These are phyloP conservation scores for Polydrusus tereticollis DNA, from an alignment of 2,888 invertebrate genomes.

Conservation along the genomic window DNA sequence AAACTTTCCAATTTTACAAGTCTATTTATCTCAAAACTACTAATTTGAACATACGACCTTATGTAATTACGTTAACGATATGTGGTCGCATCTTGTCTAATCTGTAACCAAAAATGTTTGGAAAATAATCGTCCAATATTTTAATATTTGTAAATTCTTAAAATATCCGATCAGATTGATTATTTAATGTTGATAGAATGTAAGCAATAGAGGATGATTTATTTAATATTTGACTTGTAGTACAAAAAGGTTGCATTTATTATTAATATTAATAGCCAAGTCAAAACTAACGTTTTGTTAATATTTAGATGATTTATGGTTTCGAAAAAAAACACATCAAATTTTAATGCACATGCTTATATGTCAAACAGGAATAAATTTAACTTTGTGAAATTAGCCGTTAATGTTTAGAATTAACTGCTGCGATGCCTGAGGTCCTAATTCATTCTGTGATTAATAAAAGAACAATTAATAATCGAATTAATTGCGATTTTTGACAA, in stretches of 20 bases:
- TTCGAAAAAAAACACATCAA: neutral
- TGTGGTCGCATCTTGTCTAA: no score
- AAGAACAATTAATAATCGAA: no score
- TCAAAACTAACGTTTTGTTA: neutral
- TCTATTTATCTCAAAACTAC: no score
- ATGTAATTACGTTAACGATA: no score
- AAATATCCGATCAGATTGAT: neutral
- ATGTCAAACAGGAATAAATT: no score
- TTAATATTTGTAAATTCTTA: neutral
- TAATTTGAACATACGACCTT: no score
- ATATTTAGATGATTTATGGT: neutral
- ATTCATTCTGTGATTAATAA: no score
- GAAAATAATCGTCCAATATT: neutral
- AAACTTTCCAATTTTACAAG: no score
- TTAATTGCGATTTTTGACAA: no score
- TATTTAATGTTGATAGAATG: neutral
- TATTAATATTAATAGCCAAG: neutral
- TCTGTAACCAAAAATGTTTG: neutral
- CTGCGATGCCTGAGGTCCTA: no score
- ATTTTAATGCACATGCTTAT: constrained; percentile 1
- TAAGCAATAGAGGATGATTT: neutral
- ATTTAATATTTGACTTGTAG: neutral
- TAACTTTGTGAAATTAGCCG: no score
- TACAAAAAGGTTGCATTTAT: neutral
- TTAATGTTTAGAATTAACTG: no score